These are phyloP conservation scores for Hydropsyche betteni DNA, from an alignment of 2,888 invertebrate species.

Conservation along the genomic window DNA sequence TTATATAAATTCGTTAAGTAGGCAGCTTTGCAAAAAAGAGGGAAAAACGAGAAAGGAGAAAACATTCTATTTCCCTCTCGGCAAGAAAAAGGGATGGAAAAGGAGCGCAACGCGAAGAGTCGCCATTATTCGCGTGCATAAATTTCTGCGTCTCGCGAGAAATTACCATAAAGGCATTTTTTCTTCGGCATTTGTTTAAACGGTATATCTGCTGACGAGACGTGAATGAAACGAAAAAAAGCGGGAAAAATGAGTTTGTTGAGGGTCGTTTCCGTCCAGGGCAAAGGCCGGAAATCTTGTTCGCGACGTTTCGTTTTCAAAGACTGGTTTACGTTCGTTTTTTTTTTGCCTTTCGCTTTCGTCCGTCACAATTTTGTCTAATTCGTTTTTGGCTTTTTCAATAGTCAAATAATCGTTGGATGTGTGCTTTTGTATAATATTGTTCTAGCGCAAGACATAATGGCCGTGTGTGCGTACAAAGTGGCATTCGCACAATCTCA, in stretches of 20 bases:
- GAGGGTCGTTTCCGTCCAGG: conserved; percentile 14
- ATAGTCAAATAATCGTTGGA: not conserved
- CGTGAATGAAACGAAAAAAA: not conserved
- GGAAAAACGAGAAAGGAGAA: not conserved
- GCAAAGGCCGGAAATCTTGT: conserved; percentile 27
- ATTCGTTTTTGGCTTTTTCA: not conserved
- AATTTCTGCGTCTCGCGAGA: not conserved
- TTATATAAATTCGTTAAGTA: conserved; percentile 28
- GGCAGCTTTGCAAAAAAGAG: not conserved
- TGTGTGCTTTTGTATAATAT: too few species aligned
- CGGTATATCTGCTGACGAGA: not conserved
- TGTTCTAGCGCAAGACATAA: not conserved
- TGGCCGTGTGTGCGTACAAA: not conserved
- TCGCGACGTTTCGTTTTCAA: conserved; percentile 17
- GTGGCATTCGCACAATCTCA: not conserved
- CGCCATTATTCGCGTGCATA: conserved; percentile 7
- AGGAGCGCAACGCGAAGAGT: not conserved
- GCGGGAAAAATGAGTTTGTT: conserved; percentile 12
- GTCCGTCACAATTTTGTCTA: not conserved
- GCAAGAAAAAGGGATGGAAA: not conserved
- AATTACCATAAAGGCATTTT: conserved; percentile 5
- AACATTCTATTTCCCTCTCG: not conserved
- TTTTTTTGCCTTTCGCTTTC: conserved; percentile 1
- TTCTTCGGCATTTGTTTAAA: not conserved
- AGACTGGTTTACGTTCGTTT: not conserved